Percentiles rank a stretch among this genome's conserved stretches.
These are phyloP conservation scores for Drosophila tripunctata DNA, from an alignment of 2,888 invertebrate species.

Conservation along the genomic window DNA sequence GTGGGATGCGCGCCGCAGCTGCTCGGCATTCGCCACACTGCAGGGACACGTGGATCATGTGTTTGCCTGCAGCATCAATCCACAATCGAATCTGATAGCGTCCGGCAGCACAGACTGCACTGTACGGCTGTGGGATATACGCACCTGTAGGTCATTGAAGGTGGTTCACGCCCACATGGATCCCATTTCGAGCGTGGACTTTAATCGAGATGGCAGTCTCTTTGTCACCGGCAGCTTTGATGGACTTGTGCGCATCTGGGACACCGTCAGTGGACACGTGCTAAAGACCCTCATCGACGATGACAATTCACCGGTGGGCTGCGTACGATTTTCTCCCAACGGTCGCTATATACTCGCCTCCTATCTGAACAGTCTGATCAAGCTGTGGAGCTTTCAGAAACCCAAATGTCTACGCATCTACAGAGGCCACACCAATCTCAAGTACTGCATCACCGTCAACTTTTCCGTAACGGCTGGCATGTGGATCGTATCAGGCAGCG, in stretches of 20 bases:
- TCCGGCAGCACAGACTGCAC: slow-evolving; percentile 99
- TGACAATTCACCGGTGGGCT: slow-evolving; percentile 99
- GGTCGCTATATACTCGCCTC: slow-evolving; percentile 99
- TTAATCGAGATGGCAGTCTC: slow-evolving; percentile 98
- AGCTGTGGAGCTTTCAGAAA: slow-evolving; percentile 99
- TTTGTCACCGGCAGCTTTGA: slow-evolving; percentile 99
- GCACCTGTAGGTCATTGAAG: slow-evolving; percentile 98
- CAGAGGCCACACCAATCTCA: slow-evolving; percentile 98
- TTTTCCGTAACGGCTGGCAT: slow-evolving; percentile 99
- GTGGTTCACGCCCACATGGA: slow-evolving; percentile 99
- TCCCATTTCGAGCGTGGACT: slow-evolving; percentile 99
- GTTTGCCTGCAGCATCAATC: slow-evolving; percentile 99
- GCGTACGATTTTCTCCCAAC: slow-evolving; percentile 99
- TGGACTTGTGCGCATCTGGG: slow-evolving; percentile 99
- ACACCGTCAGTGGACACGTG: slow-evolving; percentile 99
- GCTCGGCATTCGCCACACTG: slow-evolving; percentile 95
- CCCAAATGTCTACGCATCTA: slow-evolving; percentile 99
- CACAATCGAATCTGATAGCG: slow-evolving; percentile 98
- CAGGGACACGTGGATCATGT: slow-evolving; percentile 99
- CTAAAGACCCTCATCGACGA: slow-evolving; percentile 99
- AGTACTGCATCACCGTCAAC: slow-evolving; percentile 99
- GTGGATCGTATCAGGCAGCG: slow-evolving; percentile 99
- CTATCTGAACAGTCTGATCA: slow-evolving; percentile 98
- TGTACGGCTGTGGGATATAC: slow-evolving; percentile 99
- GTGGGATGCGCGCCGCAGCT: slow-evolving; percentile 97